Base-by-base conservation (phyloP, 2,888 invertebrate species). In the Caprella mutica region DNA sequence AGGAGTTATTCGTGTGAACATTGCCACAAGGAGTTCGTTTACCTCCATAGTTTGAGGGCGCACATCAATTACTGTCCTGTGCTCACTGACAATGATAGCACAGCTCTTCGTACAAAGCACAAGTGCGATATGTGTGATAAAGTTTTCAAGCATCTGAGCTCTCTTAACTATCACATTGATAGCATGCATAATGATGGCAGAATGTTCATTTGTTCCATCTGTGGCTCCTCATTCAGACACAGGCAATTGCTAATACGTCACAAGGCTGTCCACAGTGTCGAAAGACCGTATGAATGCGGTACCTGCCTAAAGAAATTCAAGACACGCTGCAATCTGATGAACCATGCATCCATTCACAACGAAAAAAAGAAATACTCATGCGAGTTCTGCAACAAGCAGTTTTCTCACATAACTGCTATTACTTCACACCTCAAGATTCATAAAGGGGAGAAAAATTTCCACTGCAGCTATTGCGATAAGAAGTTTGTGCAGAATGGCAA, bases 401-500 rank as follows among this genome's bases (percentile, higher is more conserved):
- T 87, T 70, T 80, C 83, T 8, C 84, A 86, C 70, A 85, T 84
- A 71, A 85, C 85, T 0, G 84, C 85, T 61, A 77, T 86, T 39
- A 84, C 81, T 4, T 72, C 85, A 51, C 88, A 89, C 69, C 78
- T 83, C 56, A 71, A 77, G 68, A 75, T 70, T 68, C 72, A 73
- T 56, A 71, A 69, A 58, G 65, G 63, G n/a, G 77, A 80, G 52
- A 84, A 84, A 67, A 84, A 84, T 0, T 84, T 76, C 71, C 73
- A 77, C 50, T 85, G 85, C 69, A 73, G 78, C 53, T 76, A 80
- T 17, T 87, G 87, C 71, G 75, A 78, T 55, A 86, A 86, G 71
- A 75, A 78, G 51, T 86, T 86, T 72, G 81, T 82, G 0, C 86
- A 86, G 72, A 83, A 82, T 69, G 85, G 85, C 56, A 86, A 86